These are phyloP conservation scores for Corythornis cristatus DNA, from an alignment of 2,113 vertebrate species.

Conservation along the genomic window DNA sequence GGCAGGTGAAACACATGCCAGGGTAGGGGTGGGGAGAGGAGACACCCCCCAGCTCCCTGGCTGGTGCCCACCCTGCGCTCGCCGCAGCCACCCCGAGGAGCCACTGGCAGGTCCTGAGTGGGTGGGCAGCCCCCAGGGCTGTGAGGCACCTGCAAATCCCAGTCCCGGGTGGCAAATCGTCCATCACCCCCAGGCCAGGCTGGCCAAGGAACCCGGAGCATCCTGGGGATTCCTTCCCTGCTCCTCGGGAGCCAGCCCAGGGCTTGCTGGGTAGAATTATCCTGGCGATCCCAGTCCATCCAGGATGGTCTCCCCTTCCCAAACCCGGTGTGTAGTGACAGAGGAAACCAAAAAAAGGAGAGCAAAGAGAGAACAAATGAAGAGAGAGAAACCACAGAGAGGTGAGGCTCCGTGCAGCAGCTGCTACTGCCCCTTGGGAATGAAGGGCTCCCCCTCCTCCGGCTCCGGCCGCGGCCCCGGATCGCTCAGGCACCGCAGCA, in stretches of 20 bases:
- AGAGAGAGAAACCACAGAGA: not conserved
- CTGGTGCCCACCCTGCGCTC: not conserved
- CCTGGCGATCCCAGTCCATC: not conserved
- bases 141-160: not conserved
- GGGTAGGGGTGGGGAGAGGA: not conserved
- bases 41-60: not conserved
- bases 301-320: not conserved
- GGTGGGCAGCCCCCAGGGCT: not conserved
- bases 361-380: not conserved
- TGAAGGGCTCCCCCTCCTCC: conserved; percentile 90
- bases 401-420: not conserved
- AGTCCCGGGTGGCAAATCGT: not conserved
- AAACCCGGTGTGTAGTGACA: not conserved
- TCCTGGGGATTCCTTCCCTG: not conserved
- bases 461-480: conserved; percentile 89
- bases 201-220: rapidly evolving
- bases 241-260: not conserved
- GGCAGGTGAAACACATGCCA: not conserved
- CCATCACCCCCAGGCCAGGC: not conserved
- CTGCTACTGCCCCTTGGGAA: conserved; percentile 79
- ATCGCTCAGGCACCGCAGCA: conserved; percentile 93
- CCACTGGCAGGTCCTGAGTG: not conserved
- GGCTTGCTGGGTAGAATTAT: not conserved
- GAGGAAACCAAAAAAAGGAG: conserved; percentile 20
- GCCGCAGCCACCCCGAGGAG: not conserved